Percentiles rank a stretch among this genome's conserved stretches.
Conservation (phyloP, 2,888 invertebrate species). For the Drosophila pseudotakahashii region DNA sequence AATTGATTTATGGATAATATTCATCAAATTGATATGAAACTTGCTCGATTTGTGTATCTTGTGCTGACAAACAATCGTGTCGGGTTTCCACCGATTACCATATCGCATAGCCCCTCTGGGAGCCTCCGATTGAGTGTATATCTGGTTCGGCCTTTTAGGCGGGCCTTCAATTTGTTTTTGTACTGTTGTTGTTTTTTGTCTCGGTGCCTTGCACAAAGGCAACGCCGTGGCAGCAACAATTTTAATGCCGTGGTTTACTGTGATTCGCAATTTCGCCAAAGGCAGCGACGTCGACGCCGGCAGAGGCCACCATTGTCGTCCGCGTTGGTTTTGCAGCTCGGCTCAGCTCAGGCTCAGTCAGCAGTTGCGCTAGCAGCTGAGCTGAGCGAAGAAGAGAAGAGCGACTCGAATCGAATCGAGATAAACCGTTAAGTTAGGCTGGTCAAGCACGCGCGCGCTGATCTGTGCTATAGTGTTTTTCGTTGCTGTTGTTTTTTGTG, state of each 20-base stretch:
- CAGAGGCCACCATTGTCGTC: constrained; percentile 48
- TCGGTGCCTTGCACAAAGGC: constrained; percentile 57
- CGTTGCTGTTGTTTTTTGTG: too few relatives aligned
- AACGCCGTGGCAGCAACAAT: constrained; percentile 53
- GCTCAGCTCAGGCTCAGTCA: constrained; percentile 24
- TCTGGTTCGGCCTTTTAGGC: not conserved
- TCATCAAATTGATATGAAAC: not conserved
- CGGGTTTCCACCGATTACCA: not conserved
- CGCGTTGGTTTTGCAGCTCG: constrained; percentile 31
- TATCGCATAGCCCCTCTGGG: not conserved
- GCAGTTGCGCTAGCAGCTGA: constrained; percentile 54
- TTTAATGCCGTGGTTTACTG: constrained; percentile 57
- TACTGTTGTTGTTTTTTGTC: constrained; percentile 39
- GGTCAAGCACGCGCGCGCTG: constrained; percentile 28
- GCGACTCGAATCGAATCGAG: constrained; percentile 5
- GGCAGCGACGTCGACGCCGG: constrained; percentile 41
- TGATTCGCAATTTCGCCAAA: constrained; percentile 52
- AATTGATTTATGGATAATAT: too few relatives aligned
- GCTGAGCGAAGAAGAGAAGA: constrained; percentile 32
- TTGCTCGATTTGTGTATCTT: not conserved
- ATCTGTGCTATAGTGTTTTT: constrained; percentile 6
- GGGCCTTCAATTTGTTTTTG: constrained; percentile 18
- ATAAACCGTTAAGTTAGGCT: constrained; percentile 13
- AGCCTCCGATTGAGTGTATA: constrained; percentile 2
- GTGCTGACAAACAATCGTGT: not conserved